A percentile compares a stretch with the other conserved stretches of the same genome.
These are phyloP conservation scores for Limnodromus scolopaceus DNA, from an alignment of 2,797 vertebrate genomes.

Conservation along the genomic window DNA sequence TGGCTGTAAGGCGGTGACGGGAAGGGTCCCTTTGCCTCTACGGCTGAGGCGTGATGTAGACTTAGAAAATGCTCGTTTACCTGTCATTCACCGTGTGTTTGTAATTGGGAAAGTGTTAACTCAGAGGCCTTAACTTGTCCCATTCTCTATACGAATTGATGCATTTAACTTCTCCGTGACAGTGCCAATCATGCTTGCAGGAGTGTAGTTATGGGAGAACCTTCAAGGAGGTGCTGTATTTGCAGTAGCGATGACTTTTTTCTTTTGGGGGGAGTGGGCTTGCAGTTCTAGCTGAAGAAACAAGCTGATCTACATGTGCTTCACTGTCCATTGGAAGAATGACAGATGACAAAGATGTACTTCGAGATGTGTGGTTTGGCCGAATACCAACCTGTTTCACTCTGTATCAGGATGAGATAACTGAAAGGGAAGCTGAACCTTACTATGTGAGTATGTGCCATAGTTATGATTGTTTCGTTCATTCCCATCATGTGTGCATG, in stretches of 20 bases:
- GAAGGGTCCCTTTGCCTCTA: not conserved
- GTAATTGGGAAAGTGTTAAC: not conserved
- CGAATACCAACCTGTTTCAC: slow-evolving; percentile 96
- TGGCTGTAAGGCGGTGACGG: fast-evolving
- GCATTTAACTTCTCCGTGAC: fast-evolving
- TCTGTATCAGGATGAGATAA: slow-evolving; percentile 93
- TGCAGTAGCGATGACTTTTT: not conserved
- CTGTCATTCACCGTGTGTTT: fast-evolving
- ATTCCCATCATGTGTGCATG: not conserved
- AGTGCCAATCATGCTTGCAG: fast-evolving
- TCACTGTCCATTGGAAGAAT: slow-evolving; percentile 83
- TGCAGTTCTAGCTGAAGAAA: slow-evolving; percentile 59
- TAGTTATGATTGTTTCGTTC: not conserved
- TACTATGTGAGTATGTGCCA: slow-evolving; percentile 89
- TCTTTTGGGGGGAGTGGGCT: not conserved
- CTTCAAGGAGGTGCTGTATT: not conserved
- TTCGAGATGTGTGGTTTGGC: slow-evolving; percentile 98
- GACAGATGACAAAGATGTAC: slow-evolving; percentile 99
- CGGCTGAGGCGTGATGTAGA: not conserved
- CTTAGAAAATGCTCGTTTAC: fast-evolving
- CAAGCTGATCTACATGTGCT: slow-evolving; percentile 85
- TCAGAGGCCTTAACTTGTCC: not conserved
- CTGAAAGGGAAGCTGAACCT: slow-evolving; percentile 94
- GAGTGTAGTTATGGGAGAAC: fast-evolving
- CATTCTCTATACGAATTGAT: fast-evolving